Conservation (phyloP, 2,888 invertebrate genomes). For the Morpho helenor region DNA sequence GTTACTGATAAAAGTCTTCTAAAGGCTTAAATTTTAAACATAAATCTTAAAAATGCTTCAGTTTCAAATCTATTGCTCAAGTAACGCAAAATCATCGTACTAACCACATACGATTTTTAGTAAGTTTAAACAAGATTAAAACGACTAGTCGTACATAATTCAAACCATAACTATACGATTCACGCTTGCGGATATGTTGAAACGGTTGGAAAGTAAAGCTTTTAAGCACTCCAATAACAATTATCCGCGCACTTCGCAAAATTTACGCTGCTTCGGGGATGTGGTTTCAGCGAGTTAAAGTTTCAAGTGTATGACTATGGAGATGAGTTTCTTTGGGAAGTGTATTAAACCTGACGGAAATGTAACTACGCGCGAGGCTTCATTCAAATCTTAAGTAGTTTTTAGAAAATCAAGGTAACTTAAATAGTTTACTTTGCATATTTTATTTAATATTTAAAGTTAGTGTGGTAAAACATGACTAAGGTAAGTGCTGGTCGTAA, state of each 20-base stretch:
- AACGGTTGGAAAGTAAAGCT: constrained; percentile 48
- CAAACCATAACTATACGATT: constrained; percentile 9
- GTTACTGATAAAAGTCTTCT: too few species aligned
- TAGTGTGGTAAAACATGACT: too few species aligned
- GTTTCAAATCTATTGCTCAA: too few species aligned
- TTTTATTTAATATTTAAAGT: too few species aligned
- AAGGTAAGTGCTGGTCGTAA: too few species aligned
- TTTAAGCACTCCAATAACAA: constrained; percentile 59
- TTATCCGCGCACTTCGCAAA: constrained; percentile 38
- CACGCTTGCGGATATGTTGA: constrained; percentile 20
- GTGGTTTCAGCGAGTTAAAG: constrained; percentile 22
- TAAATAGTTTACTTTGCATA: too few species aligned
- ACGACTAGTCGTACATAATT: not conserved
- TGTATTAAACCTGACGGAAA: constrained; percentile 7
- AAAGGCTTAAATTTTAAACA: too few species aligned
- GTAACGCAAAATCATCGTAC: too few species aligned
- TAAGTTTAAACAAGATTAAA: too few species aligned
- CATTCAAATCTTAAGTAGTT: not conserved
- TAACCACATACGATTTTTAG: too few species aligned
- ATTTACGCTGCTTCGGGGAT: constrained; percentile 23
- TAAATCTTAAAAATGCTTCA: too few species aligned
- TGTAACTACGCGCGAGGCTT: not conserved
- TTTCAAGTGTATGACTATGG: constrained; percentile 21
- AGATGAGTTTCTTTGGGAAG: constrained; percentile 15
- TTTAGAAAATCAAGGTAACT: too few species aligned